Percentiles rank a stretch among this genome's conserved stretches.
Evolutionary conservation across 2,888 invertebrate species (phyloP).

Genomic region (Lycaena phlaeas): DNA sequence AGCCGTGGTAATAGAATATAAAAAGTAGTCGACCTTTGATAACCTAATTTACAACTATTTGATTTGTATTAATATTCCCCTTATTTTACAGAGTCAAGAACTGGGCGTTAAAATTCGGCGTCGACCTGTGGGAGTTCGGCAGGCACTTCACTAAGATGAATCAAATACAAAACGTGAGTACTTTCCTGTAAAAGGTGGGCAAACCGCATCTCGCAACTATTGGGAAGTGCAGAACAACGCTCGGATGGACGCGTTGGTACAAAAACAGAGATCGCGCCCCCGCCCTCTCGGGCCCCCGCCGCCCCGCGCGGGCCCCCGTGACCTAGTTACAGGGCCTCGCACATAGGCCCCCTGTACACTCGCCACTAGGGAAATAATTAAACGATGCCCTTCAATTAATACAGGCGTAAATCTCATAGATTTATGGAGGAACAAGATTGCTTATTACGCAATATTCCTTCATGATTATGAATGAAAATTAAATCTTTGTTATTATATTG

Average conservation of each 20-base stretch:
- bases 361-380: slow-evolving; percentile 25
- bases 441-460: background rate
- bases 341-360: slow-evolving; percentile 27
- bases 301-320: no score
- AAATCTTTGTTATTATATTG: background rate
- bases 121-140: slow-evolving; percentile 91
- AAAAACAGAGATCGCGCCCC: slow-evolving; percentile 47
- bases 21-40: no score
- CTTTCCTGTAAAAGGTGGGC: no score
- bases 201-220: no score
- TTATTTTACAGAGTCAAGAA: slow-evolving; percentile 90
- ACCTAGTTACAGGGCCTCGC: slow-evolving; percentile 39
- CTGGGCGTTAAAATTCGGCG: slow-evolving; percentile 93
- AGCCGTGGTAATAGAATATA: no score
- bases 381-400: slow-evolving; percentile 23
- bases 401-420: slow-evolving; percentile 7
- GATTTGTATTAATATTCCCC: no score
- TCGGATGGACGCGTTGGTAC: slow-evolving; percentile 49
- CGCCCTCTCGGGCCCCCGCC: slow-evolving; percentile 20
- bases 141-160: slow-evolving; percentile 90
- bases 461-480: background rate
- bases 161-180: slow-evolving; percentile 88
- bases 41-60: no score
- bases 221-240: slow-evolving; percentile 26
- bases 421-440: slow-evolving; percentile 3